Evolutionary conservation across 2,113 vertebrate species (phyloP).

Genomic region (Neolamprologus tretocephalus): DNA sequence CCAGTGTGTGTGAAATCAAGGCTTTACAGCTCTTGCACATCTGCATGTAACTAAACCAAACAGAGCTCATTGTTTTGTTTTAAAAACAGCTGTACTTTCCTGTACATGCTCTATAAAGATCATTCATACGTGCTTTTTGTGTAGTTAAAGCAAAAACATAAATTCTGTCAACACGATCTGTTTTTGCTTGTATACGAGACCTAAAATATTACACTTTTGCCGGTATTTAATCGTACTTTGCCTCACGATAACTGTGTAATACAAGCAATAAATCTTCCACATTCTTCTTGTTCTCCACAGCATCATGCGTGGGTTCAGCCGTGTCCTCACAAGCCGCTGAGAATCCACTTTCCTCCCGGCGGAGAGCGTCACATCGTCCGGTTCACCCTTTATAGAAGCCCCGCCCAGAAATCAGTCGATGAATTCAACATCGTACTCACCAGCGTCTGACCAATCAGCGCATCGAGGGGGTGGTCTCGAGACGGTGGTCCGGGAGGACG

Average conservation of each 20-base stretch:
- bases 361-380: neutral
- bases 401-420: slow-evolving; percentile 80
- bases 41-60: neutral
- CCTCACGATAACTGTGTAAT: neutral
- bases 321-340: neutral
- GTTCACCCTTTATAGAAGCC: slow-evolving; percentile 56
- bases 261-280: neutral
- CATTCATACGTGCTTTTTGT: neutral
- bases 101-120: neutral
- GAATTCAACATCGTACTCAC: slow-evolving; percentile 65
- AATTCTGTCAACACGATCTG: neutral
- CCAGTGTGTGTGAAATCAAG: neutral
- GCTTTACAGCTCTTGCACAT: neutral
- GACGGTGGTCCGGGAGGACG: slow-evolving; percentile 68
- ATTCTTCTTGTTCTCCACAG: neutral
- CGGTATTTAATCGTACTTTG: neutral
- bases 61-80: neutral
- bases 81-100: neutral
- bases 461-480: slow-evolving; percentile 31
- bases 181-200: neutral
- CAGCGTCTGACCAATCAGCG: slow-evolving; percentile 58
- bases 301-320: neutral
- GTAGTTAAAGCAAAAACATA: neutral
- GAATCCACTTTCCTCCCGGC: neutral
- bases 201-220: neutral